Evolutionary conservation across 2,888 invertebrate genomes (phyloP).

Genomic region (Alitta virens): DNA sequence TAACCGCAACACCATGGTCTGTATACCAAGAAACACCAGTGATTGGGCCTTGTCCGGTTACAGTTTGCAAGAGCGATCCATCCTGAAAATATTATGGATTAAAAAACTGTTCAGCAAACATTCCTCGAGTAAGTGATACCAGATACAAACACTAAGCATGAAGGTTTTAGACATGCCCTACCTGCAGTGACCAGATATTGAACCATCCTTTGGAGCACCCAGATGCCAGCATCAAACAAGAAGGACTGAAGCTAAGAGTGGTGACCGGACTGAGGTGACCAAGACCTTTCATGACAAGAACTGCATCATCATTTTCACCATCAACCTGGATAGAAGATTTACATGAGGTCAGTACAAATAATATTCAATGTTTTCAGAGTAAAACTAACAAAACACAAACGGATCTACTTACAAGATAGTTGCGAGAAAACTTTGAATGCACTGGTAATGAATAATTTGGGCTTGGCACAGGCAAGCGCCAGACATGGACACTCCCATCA

Average conservation of each 20-base stretch:
- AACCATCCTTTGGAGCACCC: slow-evolving; percentile 62
- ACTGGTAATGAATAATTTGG: background rate
- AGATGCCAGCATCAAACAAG: slow-evolving; percentile 62
- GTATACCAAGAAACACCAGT: slow-evolving; percentile 62
- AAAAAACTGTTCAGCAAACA: too few relatives aligned
- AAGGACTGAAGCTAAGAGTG: slow-evolving; percentile 60
- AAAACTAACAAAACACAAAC: too few relatives aligned
- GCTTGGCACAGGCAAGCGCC: slow-evolving; percentile 39
- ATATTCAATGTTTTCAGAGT: too few relatives aligned
- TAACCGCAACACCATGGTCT: slow-evolving; percentile 60
- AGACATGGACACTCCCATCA: slow-evolving; percentile 43
- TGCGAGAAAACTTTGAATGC: too few relatives aligned
- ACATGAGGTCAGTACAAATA: too few relatives aligned
- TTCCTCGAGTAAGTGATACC: too few relatives aligned
- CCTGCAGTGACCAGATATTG: slow-evolving; percentile 64
- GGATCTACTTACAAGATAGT: too few relatives aligned
- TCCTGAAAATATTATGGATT: slow-evolving; percentile 50
- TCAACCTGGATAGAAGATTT: too few relatives aligned
- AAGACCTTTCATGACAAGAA: slow-evolving; percentile 4
- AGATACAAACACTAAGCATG: too few relatives aligned
- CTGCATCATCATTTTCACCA: too few relatives aligned
- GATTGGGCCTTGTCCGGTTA: slow-evolving; percentile 61
- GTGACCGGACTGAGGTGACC: slow-evolving; percentile 64
- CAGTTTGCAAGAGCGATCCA: slow-evolving; percentile 63
- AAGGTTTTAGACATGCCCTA: background rate